Evolutionary conservation across 2,113 vertebrate genomes (phyloP).

Genomic region (Cnemophilus loriae): DNA sequence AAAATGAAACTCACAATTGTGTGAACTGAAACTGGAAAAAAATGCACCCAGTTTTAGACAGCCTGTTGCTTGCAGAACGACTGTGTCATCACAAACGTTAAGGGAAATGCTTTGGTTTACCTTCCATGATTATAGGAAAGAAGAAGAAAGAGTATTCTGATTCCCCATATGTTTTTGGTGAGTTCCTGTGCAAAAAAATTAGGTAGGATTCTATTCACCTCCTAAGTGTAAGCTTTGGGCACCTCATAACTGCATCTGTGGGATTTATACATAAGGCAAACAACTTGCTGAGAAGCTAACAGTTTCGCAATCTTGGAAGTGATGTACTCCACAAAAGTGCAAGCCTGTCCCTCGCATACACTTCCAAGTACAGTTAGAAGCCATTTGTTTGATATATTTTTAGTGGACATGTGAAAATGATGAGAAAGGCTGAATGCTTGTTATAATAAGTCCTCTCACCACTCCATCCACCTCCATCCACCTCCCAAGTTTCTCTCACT

Average conservation of each 20-base stretch:
- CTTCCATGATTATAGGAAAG: neutral
- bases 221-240: neutral
- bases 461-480: neutral
- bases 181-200: neutral
- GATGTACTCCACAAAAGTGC: neutral
- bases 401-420: neutral
- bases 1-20: constrained; percentile 20
- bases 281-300: neutral
- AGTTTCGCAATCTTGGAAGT: neutral
- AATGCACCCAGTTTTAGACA: neutral
- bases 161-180: neutral
- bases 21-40: constrained; percentile 35
- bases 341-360: neutral
- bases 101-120: neutral
- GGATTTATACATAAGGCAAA: neutral
- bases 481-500: neutral
- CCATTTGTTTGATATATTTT: neutral
- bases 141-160: neutral
- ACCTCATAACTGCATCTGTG: neutral
- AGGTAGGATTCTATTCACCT: neutral
- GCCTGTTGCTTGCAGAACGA: neutral
- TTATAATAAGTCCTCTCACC: neutral
- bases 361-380: neutral
- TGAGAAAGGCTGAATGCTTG: neutral
- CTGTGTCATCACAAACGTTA: neutral